Evolutionary conservation across 2,888 invertebrate genomes (phyloP), one percentile per base, ranked within the genome.

Genomic region (Temnothorax unifasciatus): DNA sequence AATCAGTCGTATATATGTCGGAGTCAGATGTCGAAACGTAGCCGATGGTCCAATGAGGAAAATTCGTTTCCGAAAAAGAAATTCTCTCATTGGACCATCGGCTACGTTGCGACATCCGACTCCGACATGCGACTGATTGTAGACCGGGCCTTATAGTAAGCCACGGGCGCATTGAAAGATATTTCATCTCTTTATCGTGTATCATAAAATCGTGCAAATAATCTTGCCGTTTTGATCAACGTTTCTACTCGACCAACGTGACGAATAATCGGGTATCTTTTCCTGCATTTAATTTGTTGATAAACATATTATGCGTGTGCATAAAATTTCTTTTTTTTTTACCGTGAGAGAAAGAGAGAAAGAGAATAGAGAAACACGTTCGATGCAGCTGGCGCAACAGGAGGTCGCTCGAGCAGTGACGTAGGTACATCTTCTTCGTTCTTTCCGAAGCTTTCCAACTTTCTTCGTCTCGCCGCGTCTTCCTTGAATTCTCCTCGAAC

Each of bases 371-470:
- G 47, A 47, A 47, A 85, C 74, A 68, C 71, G 68, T 29, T 68
- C 47, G 47, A 18, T 15, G 29, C 75, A 71, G 38, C 61, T 38
- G 73, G 71, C 66, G 76, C 66, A 82, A 89, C 69, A 83, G 85
- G 81, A 88, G 89, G 81, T 85, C 83, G 85, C 68, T 54, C 63
- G 38, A 76, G 47, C 73, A 73, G 38, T 69, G 54, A 69, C 77
- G 71, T 29, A 29, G 29, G 29, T 77, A 77, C 66, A 34, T 18
- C 11, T 69, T 68, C 25, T 69, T 68, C 25, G n/a, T 29, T 75
- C 59, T 34, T 34, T 21, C 52, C 52, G 44, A 15, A 41, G 66
- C 77, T 69, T 54, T 77, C 54, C 54, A 69, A 77, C 71, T 77
- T 77, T 77, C 73, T 11, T 77, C 29, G n/a, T n/a, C 25, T 57